A percentile compares a stretch with the other conserved stretches of the same genome.
Conservation (phyloP, 2,113 vertebrate species). For the Scomber colias region DNA sequence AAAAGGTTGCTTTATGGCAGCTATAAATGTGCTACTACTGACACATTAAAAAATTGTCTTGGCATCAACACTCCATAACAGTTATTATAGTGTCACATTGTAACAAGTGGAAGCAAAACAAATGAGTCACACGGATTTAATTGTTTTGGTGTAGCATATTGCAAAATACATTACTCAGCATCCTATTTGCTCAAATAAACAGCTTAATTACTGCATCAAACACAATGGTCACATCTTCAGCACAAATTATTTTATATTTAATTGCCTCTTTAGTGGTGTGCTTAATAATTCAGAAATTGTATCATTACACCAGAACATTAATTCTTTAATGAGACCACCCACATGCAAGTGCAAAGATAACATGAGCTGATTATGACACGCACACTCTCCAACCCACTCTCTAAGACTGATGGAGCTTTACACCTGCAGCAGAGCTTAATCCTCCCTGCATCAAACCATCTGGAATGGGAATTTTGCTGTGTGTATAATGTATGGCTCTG, state of each 20-base stretch:
- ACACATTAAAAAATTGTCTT: conserved; percentile 63
- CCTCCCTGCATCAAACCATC: conserved; percentile 71
- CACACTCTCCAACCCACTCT: conserved; percentile 39
- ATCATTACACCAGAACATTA: conserved; percentile 4
- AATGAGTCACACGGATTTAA: conserved; percentile 52
- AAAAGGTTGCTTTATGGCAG: conserved; percentile 75
- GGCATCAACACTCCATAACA: conserved; percentile 51
- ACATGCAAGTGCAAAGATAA: conserved; percentile 22
- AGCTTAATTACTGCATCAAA: conserved; percentile 49
- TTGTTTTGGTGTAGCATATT: conserved; percentile 47
- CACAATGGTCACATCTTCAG: conserved; percentile 31
- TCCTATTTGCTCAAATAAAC: conserved; percentile 22
- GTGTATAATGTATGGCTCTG: conserved; percentile 60
- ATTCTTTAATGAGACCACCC: conserved; percentile 34
- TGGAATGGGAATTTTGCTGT: conserved; percentile 70
- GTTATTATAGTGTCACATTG: conserved; percentile 45
- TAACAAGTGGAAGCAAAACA: conserved; percentile 58
- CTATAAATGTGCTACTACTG: conserved; percentile 74
- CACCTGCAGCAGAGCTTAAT: conserved; percentile 59
- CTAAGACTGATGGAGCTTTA: conserved; percentile 26
- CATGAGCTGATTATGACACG: conserved; percentile 36
- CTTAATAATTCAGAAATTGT: conserved; percentile 47
- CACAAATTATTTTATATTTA: conserved; percentile 22
- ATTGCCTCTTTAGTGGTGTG: conserved; percentile 20
- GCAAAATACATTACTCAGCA: conserved; percentile 57